Percentiles rank a stretch among this genome's conserved stretches.
phyloP scores from a whole-genome alignment of 2,888 invertebrate species.

The Tribolium freemani region DNA sequence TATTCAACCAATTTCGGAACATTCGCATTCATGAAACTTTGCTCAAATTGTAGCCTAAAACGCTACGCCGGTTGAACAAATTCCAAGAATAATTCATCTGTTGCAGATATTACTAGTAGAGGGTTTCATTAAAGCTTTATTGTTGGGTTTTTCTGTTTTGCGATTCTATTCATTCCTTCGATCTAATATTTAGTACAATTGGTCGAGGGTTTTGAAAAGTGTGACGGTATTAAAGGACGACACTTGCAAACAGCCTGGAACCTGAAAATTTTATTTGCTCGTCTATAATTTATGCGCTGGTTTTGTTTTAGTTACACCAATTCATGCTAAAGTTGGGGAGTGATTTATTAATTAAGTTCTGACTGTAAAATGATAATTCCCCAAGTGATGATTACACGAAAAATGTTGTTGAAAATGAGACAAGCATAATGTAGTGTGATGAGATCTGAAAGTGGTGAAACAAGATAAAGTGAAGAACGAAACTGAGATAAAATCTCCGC shows the following conservation, averaged over 20 bases:
- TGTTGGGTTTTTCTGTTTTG: slow-evolving; percentile 1
- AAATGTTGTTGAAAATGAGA: background rate
- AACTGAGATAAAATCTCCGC: background rate
- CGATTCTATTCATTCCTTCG: slow-evolving; percentile 5
- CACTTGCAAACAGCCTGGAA: background rate
- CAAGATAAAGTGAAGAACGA: background rate
- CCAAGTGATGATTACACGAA: background rate
- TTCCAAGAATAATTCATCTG: background rate
- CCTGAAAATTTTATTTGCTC: background rate
- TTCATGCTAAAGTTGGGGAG: background rate
- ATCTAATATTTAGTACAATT: slow-evolving; percentile 19
- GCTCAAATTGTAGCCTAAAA: background rate
- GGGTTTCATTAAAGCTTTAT: background rate
- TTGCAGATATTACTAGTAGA: background rate
- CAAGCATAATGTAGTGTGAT: no score
- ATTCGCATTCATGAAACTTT: background rate
- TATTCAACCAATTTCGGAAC: background rate
- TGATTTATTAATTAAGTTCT: slow-evolving; percentile 22
- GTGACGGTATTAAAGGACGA: slow-evolving; percentile 12
- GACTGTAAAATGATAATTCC: background rate
- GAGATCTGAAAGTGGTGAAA: background rate
- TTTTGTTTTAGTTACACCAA: background rate
- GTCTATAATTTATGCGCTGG: background rate
- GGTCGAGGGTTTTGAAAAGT: slow-evolving; percentile 15
- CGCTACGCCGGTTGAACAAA: background rate